Evolutionary conservation across 1,140 invertebrate species (phyloP), one percentile per base, ranked within the genome.

Genomic region (Pseudomyrmex concolor): DNA sequence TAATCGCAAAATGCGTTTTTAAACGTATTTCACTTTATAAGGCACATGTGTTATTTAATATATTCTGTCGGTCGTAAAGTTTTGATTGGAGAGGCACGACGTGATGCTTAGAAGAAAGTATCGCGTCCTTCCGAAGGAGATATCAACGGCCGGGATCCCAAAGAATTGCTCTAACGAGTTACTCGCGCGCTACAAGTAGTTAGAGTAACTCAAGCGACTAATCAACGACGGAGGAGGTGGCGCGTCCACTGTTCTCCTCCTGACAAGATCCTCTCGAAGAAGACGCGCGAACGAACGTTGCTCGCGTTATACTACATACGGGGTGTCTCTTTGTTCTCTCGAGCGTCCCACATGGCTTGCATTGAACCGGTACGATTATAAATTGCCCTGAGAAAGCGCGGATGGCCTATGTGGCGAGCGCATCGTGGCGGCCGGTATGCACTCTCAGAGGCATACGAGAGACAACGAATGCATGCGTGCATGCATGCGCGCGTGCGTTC

Each of bases 361-460:
- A 91, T 91, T 91, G 90, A 91, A 90, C 86, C 87, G 70, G 90
- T 87, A 90, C 88, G 89, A 90, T 91, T 91, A 90, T 91, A 91
- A 91, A 91, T 91, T 91, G 87, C 89, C 80, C 86, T 78, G 86
- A 84, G 86, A 85, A 87, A 87, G 83, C 82, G 85, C 68, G 74
- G 72, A 50, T 45, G 55, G 85, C 50, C 86, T 84, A 77, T 84
- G 34, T 34, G 34, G 84, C 62, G 72, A 81, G 73, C 50, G 51
- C 54, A 83, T 66, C 63, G 57, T 54, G 78, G 59, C 66, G 34
- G 34, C 50, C 77, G 55, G 71, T 64, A 67, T 89, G 70, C 86
- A 87, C 85, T 87, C 83, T 84, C 82, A 76, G 76, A 84, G 82
- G 85, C 86, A 84, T 82, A 85, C 84, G 71, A 72, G 72, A 80